phyloP scores from a whole-genome alignment of 2,888 invertebrate species.

The Lasioglossum lativentre region DNA sequence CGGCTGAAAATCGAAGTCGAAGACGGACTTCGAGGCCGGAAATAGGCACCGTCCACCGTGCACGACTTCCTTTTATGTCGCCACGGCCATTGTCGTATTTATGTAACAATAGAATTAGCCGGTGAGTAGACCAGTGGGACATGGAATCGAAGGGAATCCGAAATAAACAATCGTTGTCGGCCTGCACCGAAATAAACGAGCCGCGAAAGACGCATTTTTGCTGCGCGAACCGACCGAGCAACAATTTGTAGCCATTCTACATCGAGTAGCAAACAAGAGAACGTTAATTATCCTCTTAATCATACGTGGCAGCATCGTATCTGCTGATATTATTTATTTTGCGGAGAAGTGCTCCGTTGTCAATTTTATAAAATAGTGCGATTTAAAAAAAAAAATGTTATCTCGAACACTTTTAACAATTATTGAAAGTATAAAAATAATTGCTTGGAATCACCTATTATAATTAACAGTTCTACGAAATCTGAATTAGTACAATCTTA shows the following conservation, averaged over 20 bases:
- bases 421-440: no score
- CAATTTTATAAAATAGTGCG: no score
- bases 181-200: background rate
- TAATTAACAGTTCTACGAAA: no score
- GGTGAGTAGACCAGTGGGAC: conserved; percentile 81
- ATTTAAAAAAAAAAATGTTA: no score
- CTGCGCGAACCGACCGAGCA: background rate
- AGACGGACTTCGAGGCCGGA: conserved; percentile 39
- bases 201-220: background rate
- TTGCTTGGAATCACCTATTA: no score
- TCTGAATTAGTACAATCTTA: no score
- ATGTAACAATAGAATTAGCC: conserved; percentile 79
- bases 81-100: conserved; percentile 69
- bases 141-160: conserved; percentile 74
- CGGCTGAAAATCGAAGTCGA: conserved; percentile 31
- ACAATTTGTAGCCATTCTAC: background rate
- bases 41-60: conserved; percentile 52
- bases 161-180: conserved; percentile 69
- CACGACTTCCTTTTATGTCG: conserved; percentile 77
- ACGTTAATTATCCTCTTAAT: background rate
- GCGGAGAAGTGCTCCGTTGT: no score
- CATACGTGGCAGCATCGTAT: no score
- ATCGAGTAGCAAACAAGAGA: background rate
- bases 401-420: no score
- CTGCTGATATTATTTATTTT: no score